These are phyloP conservation scores for Orbicella faveolata DNA, from an alignment of 64 coral and sea anemone species.

Conservation along the genomic window DNA sequence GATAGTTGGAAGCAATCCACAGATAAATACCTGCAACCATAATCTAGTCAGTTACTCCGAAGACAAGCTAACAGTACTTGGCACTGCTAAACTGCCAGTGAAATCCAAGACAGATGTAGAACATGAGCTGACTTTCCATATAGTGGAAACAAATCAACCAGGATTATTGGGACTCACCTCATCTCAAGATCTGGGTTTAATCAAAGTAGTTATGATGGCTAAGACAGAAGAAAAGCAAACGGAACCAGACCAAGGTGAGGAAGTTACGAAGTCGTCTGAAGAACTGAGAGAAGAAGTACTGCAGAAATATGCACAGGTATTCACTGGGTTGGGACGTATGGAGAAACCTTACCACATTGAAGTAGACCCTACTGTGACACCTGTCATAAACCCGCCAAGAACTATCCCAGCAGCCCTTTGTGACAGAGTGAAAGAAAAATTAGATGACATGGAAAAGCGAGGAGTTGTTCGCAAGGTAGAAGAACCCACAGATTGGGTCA, in stretches of 20 bases:
- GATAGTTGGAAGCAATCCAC: constrained; percentile 41
- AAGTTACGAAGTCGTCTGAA: constrained; percentile 42
- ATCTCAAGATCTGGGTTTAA: constrained; percentile 56
- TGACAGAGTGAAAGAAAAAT: constrained; percentile 38
- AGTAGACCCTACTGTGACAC: constrained; percentile 45
- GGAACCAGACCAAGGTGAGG: background rate
- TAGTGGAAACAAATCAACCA: constrained; percentile 71
- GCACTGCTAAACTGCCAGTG: constrained; percentile 44
- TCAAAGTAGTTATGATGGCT: constrained; percentile 56
- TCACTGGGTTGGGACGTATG: constrained; percentile 59
- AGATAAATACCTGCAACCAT: constrained; percentile 16
- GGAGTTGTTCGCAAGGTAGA: constrained; percentile 34
- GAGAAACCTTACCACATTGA: constrained; percentile 72
- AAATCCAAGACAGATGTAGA: constrained; percentile 47
- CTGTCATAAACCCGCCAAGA: constrained; percentile 54
- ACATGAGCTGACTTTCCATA: constrained; percentile 52
- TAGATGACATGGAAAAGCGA: constrained; percentile 48
- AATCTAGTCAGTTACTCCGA: constrained; percentile 41
- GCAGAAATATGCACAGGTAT: constrained; percentile 48
- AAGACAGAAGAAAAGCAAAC: constrained; percentile 28
- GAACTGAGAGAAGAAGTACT: constrained; percentile 55
- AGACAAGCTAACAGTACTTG: constrained; percentile 44
- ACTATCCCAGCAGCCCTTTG: constrained; percentile 65
- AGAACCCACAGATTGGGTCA: constrained; percentile 17
- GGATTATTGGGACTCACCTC: constrained; percentile 58